A percentile compares a stretch with the other conserved stretches of the same genome.
These are phyloP conservation scores for Aphrocallistes beatrix DNA, from an alignment of 37 sponge, comb jelly and placozoan species.

Conservation along the genomic window DNA sequence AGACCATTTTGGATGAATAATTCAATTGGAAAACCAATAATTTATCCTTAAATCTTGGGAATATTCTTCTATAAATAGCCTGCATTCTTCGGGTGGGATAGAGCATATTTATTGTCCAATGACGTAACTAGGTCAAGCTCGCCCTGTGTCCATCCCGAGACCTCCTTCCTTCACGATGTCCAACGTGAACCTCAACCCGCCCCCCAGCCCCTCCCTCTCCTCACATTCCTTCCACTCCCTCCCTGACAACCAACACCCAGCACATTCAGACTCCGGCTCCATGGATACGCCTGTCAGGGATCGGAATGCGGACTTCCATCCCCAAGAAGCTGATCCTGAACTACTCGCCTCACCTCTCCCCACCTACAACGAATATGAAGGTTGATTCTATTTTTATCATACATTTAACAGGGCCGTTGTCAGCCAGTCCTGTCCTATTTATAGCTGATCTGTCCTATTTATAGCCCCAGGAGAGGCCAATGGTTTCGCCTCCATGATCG, in stretches of 20 bases:
- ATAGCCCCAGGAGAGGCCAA: neutral
- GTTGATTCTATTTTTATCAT: neutral
- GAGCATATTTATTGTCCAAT: no score
- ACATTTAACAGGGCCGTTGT: neutral
- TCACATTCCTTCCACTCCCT: neutral
- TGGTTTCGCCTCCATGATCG: constrained; percentile 12
- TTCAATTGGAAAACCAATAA: no score
- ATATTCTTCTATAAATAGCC: no score
- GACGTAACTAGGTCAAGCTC: neutral
- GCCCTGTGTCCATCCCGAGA: neutral
- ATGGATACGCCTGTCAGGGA: neutral
- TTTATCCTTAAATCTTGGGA: no score
- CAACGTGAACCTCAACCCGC: neutral
- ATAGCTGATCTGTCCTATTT: neutral
- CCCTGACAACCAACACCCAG: neutral
- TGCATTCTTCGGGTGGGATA: no score
- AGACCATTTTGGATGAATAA: no score
- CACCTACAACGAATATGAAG: neutral
- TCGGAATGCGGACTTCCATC: neutral
- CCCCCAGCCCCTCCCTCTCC: neutral
- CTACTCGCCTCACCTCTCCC: neutral
- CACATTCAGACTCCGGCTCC: neutral
- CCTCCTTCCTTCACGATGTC: neutral
- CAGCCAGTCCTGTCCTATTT: no score
- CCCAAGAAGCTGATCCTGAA: neutral